phyloP scores from a whole-genome alignment of 2,113 vertebrate species.

The Mastomys natalensis region DNA sequence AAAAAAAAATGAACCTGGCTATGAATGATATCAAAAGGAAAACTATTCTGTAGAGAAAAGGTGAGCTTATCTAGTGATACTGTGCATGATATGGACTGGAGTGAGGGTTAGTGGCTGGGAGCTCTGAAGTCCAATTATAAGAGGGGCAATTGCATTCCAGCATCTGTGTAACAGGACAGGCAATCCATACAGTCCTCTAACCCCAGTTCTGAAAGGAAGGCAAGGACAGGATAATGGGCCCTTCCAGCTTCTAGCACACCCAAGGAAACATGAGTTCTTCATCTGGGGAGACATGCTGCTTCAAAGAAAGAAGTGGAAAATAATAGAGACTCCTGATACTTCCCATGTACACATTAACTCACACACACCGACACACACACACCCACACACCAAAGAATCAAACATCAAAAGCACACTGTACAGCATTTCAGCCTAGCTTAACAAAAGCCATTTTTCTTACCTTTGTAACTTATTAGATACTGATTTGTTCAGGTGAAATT shows the following conservation, averaged over 20 bases:
- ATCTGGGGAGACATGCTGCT: not conserved
- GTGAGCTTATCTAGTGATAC: not conserved
- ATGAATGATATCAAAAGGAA: slow-evolving; percentile 13
- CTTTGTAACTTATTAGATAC: not conserved
- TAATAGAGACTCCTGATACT: not conserved
- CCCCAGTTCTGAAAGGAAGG: not conserved
- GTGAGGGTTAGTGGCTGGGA: not conserved
- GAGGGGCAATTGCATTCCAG: rapidly evolving
- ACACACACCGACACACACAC: not conserved
- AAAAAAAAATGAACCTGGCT: not conserved
- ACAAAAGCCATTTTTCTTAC: not conserved
- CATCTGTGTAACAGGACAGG: no score
- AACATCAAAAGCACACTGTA: not conserved
- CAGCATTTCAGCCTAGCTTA: not conserved
- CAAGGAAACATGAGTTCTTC: not conserved
- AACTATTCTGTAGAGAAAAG: not conserved
- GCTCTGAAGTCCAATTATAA: no score
- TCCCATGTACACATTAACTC: no score
- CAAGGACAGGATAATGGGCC: rapidly evolving
- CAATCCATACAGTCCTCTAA: not conserved
- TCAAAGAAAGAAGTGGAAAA: not conserved
- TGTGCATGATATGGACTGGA: not conserved
- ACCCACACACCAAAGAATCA: not conserved
- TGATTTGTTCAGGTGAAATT: slow-evolving; percentile 15
- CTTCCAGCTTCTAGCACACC: not conserved